Evolutionary conservation across 2,888 invertebrate genomes (phyloP), one percentile per base, ranked within the genome.

Genomic region (Abscondita cerata): DNA sequence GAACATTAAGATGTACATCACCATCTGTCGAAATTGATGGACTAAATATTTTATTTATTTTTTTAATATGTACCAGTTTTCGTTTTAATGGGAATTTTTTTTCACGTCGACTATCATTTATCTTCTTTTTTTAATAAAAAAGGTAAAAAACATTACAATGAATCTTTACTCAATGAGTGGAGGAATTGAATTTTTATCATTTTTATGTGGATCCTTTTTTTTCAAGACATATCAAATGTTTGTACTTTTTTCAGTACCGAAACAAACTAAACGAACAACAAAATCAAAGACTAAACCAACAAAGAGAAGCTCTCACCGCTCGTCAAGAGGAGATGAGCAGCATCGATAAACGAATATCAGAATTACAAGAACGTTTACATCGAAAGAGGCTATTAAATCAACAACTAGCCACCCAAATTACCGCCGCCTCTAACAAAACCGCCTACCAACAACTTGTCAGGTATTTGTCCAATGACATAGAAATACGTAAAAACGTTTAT

Each of bases 211-310:
- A n/a, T n/a, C n/a, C n/a, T n/a, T n/a, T n/a, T n/a, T n/a, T n/a
- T n/a, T n/a, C n/a, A n/a, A n/a, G n/a, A n/a, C n/a, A n/a, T n/a
- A n/a, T n/a, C n/a, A n/a, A n/a, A n/a, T n/a, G n/a, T n/a, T n/a
- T n/a, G n/a, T n/a, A 25, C 6, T 25, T 51, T 57, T 70, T 86
- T 11, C 84, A 97, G 96, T 95, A 96, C 79, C 94, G 96, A 65
- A 97, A 96, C 84, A 96, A 96, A 81, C 84, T 97, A 81, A 95
- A 96, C 81, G 92, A 96, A 81, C 95, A 97, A 80, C 96, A 95
- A 83, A 96, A 92, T 83, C 92, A 90, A 70, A 88, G 95, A 73
- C 86, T 98, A 71, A 91, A 92, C 67, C 91, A 93, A 72, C 96
- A 97, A 81, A 85, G 94, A 65, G 93, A 96, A 73, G 91, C 94